Percentiles rank a stretch among this genome's conserved stretches.
Evolutionary conservation across 2,113 vertebrate species (phyloP).

Genomic region (Pelecanus crispus): DNA sequence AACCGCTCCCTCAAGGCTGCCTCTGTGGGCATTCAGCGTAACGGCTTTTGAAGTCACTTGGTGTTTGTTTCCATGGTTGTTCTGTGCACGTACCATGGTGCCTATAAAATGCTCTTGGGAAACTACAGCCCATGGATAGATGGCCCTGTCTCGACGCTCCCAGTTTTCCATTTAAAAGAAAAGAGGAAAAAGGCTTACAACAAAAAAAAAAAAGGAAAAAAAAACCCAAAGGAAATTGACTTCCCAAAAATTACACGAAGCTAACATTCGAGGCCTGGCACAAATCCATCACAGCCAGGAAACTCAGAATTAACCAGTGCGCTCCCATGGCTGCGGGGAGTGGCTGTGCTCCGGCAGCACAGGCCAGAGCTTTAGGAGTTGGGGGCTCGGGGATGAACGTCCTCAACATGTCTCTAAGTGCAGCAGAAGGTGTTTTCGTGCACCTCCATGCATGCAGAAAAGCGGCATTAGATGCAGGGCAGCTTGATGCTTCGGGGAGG

Average conservation of each 20-base stretch:
- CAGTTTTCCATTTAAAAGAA: conserved; percentile 67
- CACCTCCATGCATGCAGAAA: neutral
- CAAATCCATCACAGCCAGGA: conserved; percentile 73
- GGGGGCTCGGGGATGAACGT: neutral
- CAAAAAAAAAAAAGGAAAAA: conserved; percentile 20
- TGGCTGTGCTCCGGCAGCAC: neutral
- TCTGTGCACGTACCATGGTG: neutral
- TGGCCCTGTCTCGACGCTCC: neutral
- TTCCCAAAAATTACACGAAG: conserved; percentile 79
- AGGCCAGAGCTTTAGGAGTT: accelerated
- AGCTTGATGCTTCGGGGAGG: neutral
- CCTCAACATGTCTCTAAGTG: accelerated
- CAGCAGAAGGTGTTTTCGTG: neutral
- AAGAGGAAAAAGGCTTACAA: conserved; percentile 37
- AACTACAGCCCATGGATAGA: neutral
- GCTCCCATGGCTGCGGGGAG: neutral
- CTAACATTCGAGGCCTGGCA: conserved; percentile 75
- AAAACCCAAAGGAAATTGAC: conserved; percentile 73
- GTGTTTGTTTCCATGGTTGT: conserved; percentile 5
- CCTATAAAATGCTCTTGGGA: neutral
- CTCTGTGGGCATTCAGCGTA: neutral
- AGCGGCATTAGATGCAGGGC: neutral
- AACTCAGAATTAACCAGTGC: conserved; percentile 66
- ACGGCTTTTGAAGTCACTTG: neutral
- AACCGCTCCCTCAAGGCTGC: neutral